Evolutionary conservation across 2,113 vertebrate genomes (phyloP), one percentile per base, ranked within the genome.

Genomic region (Bubo bubo): DNA sequence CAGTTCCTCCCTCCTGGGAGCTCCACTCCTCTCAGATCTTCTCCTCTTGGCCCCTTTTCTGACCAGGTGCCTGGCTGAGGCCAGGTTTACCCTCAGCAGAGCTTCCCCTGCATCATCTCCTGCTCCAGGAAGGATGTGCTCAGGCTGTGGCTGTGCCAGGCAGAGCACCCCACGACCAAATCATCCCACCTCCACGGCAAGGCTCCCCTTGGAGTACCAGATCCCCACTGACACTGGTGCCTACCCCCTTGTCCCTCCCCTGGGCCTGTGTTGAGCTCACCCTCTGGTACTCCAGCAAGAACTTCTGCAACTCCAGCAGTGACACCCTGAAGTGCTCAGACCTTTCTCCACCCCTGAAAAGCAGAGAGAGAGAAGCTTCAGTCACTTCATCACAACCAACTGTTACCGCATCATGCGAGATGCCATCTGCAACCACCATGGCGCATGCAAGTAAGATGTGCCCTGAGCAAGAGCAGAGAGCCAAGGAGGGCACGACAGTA

Each of bases 271-370:
- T 14, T 2, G 1, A 70, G 73, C 97, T 97, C 90, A 99, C 99
- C 98, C 98, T 99, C 96, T 99, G 99, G 97, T 97, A 98, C 26
- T 99, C 99, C 56, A 99, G 94, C 20, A 99, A 97, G 95, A 99
- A 99, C 80, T 96, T 98, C 98, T 99, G 99, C 95, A 99, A 98
- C 77, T 99, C 99, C 75, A 99, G 97, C 53, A 99, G 98, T 0
- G 98, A 98, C 92, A 99, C 98, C 91, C 95, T 98, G 92, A 97
- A 97, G 91, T 98, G 98, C 84, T 99, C 99, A 3, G 98, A 98
- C 93, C 98, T 98, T 90, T 99, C 99, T 59, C 97, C 98, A 79
- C 97, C 98, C 97, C 99, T 99, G 97, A 32, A 17, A 82, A 80
- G 84, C 81, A 88, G 59, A 91, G 92, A 92, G 53, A 73, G 47